Conservation (phyloP, 2,113 vertebrate genomes). For the Ramphastos sulfuratus region DNA sequence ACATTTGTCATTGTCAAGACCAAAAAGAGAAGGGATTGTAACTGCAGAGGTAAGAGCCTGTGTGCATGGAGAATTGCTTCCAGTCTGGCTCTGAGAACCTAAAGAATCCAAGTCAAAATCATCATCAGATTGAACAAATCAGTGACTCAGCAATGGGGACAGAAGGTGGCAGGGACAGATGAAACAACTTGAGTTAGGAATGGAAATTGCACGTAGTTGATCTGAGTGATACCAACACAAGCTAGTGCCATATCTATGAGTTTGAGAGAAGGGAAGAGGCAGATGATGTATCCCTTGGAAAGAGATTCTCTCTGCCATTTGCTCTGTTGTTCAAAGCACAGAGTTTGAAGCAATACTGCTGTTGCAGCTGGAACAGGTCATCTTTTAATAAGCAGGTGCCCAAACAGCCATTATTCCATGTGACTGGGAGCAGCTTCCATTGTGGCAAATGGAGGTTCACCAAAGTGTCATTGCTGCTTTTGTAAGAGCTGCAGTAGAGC, state of each 20-base stretch:
- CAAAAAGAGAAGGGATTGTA: background rate
- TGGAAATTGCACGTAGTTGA: accelerated
- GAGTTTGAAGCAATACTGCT: background rate
- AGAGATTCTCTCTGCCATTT: background rate
- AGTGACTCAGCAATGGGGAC: accelerated
- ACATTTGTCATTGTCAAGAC: background rate
- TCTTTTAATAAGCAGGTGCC: background rate
- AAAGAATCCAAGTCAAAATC: background rate
- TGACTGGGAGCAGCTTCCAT: background rate
- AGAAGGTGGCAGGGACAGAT: background rate
- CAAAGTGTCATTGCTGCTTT: background rate
- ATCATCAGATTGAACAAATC: background rate
- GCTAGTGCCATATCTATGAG: background rate
- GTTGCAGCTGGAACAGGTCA: background rate
- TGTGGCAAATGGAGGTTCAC: accelerated
- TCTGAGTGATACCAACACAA: background rate
- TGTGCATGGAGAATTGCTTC: background rate
- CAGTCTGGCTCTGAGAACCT: background rate
- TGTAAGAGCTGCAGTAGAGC: background rate
- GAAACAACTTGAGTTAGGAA: background rate
- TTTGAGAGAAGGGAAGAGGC: background rate
- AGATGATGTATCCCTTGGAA: background rate
- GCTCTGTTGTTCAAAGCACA: background rate
- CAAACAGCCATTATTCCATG: background rate
- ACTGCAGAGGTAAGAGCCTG: background rate